A percentile compares a stretch with the other conserved stretches of the same genome.
Evolutionary conservation across 2,888 invertebrate genomes (phyloP).

Genomic region (Drosophila tripunctata): DNA sequence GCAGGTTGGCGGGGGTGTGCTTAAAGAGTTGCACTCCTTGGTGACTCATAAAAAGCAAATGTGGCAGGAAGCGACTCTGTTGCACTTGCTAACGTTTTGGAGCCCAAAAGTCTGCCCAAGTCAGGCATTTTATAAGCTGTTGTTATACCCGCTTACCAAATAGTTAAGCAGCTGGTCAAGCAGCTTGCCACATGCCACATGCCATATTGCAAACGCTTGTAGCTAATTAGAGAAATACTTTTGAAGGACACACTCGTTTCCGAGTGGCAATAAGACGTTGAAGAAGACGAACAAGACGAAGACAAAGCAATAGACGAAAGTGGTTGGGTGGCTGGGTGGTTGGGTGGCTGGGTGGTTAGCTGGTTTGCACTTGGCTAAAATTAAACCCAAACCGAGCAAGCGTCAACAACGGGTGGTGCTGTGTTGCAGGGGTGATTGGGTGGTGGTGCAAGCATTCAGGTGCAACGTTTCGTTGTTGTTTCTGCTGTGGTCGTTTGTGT

Average conservation of each 20-base stretch:
- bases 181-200: slow-evolving; percentile 7
- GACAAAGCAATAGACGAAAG: background rate
- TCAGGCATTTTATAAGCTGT: slow-evolving; percentile 15
- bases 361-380: slow-evolving; percentile 1
- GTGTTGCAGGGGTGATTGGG: background rate
- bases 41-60: slow-evolving; percentile 49
- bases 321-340: background rate
- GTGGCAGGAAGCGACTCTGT: slow-evolving; percentile 29
- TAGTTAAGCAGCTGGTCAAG: background rate
- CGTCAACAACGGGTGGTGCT: no score
- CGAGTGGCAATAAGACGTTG: slow-evolving; percentile 64
- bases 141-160: background rate
- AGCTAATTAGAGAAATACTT: slow-evolving; percentile 81
- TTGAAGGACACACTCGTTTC: slow-evolving; percentile 78
- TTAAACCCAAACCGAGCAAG: slow-evolving; percentile 13
- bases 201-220: slow-evolving; percentile 63
- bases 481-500: slow-evolving; percentile 47
- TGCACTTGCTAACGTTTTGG: slow-evolving; percentile 35
- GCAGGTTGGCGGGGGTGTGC: no score
- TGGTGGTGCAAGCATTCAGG: slow-evolving; percentile 37
- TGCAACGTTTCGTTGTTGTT: slow-evolving; percentile 43
- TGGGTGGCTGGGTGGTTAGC: background rate
- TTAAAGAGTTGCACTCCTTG: slow-evolving; percentile 38
- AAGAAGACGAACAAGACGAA: slow-evolving; percentile 18
- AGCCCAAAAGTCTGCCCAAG: slow-evolving; percentile 5